Conservation (phyloP, 1,140 invertebrate genomes). For the Trissolcus basalis region DNA sequence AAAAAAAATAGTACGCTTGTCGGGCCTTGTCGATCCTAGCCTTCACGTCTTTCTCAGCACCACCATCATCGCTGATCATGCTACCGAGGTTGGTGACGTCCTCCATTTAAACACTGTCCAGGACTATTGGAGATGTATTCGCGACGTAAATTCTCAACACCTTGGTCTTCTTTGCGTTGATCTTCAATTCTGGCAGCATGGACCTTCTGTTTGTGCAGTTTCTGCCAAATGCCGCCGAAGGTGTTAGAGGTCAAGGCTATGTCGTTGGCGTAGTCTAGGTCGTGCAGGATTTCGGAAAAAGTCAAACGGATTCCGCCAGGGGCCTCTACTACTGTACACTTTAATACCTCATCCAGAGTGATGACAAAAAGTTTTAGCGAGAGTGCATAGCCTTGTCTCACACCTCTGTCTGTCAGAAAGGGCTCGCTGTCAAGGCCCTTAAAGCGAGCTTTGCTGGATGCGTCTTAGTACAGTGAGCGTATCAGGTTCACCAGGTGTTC, state of each 20-base stretch:
- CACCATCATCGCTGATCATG: conserved; percentile 14
- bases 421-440: conserved; percentile 14
- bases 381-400: conserved; percentile 22
- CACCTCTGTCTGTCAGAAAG: conserved; percentile 15
- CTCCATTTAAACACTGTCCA: conserved; percentile 13
- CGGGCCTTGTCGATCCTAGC: conserved; percentile 9
- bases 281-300: conserved; percentile 6
- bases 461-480: conserved; percentile 16
- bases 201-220: conserved; percentile 12
- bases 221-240: conserved; percentile 15
- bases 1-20: conserved; percentile 10
- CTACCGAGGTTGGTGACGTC: conserved; percentile 22
- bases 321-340: conserved; percentile 7
- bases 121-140: conserved; percentile 4
- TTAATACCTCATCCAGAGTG: conserved; percentile 15
- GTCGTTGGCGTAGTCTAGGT: conserved; percentile 31
- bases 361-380: conserved; percentile 14
- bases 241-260: conserved; percentile 16
- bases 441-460: conserved; percentile 12
- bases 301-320: conserved; percentile 17
- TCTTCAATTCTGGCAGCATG: conserved; percentile 23
- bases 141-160: conserved; percentile 8
- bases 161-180: conserved; percentile 31
- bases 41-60: conserved; percentile 19
- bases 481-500: conserved; percentile 13